Base-by-base conservation (phyloP, 2,797 vertebrate genomes). In the Coranthus polyacanthus region DNA sequence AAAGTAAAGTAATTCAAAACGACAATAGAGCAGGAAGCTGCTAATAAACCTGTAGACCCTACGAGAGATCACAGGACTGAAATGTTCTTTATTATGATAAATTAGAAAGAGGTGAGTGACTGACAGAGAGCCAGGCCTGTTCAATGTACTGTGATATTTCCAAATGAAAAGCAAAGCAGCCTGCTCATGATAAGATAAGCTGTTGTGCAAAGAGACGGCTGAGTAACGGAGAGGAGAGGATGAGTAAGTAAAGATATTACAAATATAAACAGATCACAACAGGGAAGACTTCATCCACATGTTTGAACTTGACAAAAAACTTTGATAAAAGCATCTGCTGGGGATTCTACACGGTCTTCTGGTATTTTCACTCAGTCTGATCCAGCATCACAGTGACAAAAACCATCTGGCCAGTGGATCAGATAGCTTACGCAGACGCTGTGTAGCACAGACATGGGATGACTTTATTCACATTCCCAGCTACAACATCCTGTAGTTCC, bases 401-500 rank as follows among this genome's bases (percentile, higher is more conserved):
- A 84, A 17, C 18, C 79, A 85, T 82, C 82, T 80, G 62, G 75
- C 63, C 36, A 6, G 46, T 17, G 61, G 66, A 75, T 79, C 75
- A 68, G 58, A 51, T 17, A 9, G 50, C 24, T 63, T 44, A 74
- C 36, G 4, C 32, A 6, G 57, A 60, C 17, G 64, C 51, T n/a
- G 34, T 56, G 39, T n/a, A 59, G 34, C 47, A 50, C 2, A 20
- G 69, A 56, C 60, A 36, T 10, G 5, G 17, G 61, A 62, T 74
- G 74, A 78, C 55, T 57, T 81, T 49, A 69, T 53, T 11, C 16
- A 54, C 54, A 17, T 36, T 55, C 26, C 38, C 12, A 12, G 21
- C 7, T 5, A 16, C 17, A 41, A 5, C 5, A 6, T 17, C 17
- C 26, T 15, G 43, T 15, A 11, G 42, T 49, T 36, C 12, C 39